phyloP scores from a whole-genome alignment of 2,888 invertebrate genomes.

The Drosophila anomelani region DNA sequence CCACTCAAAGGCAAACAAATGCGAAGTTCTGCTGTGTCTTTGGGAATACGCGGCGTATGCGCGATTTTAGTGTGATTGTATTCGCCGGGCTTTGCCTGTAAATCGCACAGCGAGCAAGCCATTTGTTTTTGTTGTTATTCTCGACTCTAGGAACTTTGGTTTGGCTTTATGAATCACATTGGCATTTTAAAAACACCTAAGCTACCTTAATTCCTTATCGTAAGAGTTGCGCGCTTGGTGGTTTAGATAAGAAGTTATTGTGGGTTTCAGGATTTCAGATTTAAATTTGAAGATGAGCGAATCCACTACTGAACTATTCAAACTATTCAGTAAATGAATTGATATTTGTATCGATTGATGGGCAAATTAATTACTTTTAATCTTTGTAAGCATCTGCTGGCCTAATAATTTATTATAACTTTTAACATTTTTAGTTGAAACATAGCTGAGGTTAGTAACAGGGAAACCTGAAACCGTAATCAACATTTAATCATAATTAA shows the following conservation, averaged over 20 bases:
- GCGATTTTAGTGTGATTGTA: conserved; percentile 59
- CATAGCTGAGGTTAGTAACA: no score
- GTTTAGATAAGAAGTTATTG: neutral
- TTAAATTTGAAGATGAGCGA: neutral
- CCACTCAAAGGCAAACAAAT: conserved; percentile 53
- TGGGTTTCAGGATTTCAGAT: neutral
- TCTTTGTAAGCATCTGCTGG: neutral
- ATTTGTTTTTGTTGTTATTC: conserved; percentile 11
- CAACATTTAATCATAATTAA: conserved; percentile 24
- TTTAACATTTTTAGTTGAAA: neutral
- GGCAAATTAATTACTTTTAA: neutral
- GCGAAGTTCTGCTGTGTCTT: conserved; percentile 58
- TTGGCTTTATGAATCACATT: conserved; percentile 13
- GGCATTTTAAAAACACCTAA: neutral
- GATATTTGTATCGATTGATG: neutral
- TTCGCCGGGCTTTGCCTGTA: conserved; percentile 39
- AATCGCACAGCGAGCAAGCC: conserved; percentile 17
- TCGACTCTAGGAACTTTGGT: conserved; percentile 6
- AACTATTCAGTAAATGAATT: neutral
- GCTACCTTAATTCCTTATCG: neutral
- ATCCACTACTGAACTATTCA: neutral
- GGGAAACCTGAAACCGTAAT: neutral
- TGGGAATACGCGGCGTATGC: conserved; percentile 72
- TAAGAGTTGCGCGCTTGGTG: neutral
- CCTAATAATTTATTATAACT: neutral